These are phyloP conservation scores for Paraescarpia echinospica DNA, from an alignment of 1,140 invertebrate genomes.

Conservation along the genomic window DNA sequence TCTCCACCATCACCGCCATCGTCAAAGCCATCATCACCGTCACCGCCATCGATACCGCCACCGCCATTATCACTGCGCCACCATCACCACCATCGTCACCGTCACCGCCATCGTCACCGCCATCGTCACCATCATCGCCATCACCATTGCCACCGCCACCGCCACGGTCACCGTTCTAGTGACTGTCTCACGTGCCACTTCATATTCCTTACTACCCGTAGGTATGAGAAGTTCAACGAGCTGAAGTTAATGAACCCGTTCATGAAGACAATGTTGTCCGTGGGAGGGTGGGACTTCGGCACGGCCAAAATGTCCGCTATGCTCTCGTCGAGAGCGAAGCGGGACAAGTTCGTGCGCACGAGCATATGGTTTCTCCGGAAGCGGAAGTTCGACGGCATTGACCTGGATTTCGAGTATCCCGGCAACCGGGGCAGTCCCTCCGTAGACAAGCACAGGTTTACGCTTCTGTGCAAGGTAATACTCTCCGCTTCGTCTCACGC, in stretches of 20 bases:
- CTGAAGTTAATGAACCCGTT: slow-evolving; percentile 28
- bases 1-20: no score
- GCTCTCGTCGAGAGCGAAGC: slow-evolving; percentile 27
- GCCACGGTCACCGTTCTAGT: no score
- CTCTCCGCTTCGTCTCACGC: not conserved
- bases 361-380: slow-evolving; percentile 84
- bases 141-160: no score
- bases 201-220: slow-evolving; percentile 48
- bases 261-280: slow-evolving; percentile 65
- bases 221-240: slow-evolving; percentile 94
- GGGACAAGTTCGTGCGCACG: slow-evolving; percentile 31
- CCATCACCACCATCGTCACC: no score
- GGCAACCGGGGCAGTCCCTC: slow-evolving; percentile 48
- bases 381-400: slow-evolving; percentile 91
- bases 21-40: no score
- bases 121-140: no score
- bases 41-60: no score
- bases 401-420: slow-evolving; percentile 94
- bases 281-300: slow-evolving; percentile 76
- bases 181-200: not conserved
- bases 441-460: slow-evolving; percentile 74
- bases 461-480: slow-evolving; percentile 70
- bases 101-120: no score
- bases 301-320: slow-evolving; percentile 65
- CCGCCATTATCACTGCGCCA: no score